Base-by-base conservation (phyloP, 2,797 vertebrate species). In the Pterois miles region DNA sequence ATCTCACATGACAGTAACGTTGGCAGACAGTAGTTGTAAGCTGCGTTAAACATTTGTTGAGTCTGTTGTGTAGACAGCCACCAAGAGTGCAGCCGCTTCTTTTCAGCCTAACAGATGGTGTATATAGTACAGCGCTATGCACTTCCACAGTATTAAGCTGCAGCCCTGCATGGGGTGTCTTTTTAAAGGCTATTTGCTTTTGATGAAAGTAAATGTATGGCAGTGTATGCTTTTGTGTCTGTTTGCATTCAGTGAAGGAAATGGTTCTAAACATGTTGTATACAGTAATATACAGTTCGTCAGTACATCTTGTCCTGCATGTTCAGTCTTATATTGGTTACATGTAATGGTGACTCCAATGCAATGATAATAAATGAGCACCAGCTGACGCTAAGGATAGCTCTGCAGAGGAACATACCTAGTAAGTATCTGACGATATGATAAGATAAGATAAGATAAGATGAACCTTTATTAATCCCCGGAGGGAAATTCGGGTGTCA, bases 101-200 rank as follows among this genome's bases (percentile, higher is more conserved):
- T 76, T 77, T 82, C 81, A 82, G 82, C 60, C 76, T 48, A 76
- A 88, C 89, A 93, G 88, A 92, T 92, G 91, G 88, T 74, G 64
- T 64, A 59, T 81, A 83, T 82, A 81, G 72, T 46, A 52, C 79
- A 58, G 66, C 85, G 81, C 77, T 65, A 71, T 75, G 74, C 60
- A 65, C 73, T 60, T 74, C 80, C 75, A 66, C 50, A 29, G 58
- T 71, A 73, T 48, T 62, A 53, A 46, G 48, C 80, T 70, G 78
- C 68, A 71, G 65, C 65, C 5, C 76, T 84, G 68, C 65, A 76
- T 76, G 60, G 22, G 60, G 83, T 74, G 58, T 69, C 77, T 82
- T 65, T 63, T 58, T 65, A 57, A 77, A 76, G 62, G 50, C 8
- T 74, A 33, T 88, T 84, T 78, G 52, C 65, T 71, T 71, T 76